Conservation (phyloP, 2,113 vertebrate genomes). For the Crotalus horridus region DNA sequence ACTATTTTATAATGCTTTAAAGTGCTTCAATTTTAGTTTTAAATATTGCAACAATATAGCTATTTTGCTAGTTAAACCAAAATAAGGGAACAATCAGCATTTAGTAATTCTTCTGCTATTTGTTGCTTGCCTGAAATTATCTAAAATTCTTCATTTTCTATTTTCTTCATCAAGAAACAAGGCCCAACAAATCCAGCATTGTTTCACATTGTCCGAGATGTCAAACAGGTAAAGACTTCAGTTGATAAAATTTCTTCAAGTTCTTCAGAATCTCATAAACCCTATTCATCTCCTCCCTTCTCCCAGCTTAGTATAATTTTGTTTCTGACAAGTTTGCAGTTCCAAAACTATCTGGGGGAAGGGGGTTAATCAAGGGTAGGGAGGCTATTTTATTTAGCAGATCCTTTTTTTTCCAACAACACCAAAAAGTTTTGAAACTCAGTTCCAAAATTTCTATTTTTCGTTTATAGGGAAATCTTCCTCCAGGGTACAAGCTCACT, state of each 20-base stretch:
- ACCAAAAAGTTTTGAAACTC: background rate
- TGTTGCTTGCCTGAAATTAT: background rate
- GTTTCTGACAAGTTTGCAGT: background rate
- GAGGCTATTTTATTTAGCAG: background rate
- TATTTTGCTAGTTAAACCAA: background rate
- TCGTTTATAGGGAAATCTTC: constrained; percentile 87
- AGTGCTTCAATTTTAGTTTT: background rate
- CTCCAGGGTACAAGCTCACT: constrained; percentile 96
- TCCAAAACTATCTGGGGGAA: background rate
- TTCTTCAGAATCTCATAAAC: background rate
- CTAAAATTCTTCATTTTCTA: background rate
- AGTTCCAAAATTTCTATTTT: constrained; percentile 9
- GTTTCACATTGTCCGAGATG: constrained; percentile 92
- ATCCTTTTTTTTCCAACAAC: background rate
- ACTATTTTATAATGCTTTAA: background rate
- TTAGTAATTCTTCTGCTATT: background rate
- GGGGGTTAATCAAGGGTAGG: background rate
- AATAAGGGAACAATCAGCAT: background rate
- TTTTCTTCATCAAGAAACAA: constrained; percentile 82
- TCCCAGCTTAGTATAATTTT: background rate
- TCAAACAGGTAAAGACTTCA: constrained; percentile 85
- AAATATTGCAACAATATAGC: background rate
- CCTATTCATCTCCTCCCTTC: background rate
- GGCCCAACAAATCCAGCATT: constrained; percentile 91
- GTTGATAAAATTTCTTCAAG: background rate